Evolutionary conservation across 1,140 invertebrate genomes (phyloP).

Genomic region (Papilio machaon): DNA sequence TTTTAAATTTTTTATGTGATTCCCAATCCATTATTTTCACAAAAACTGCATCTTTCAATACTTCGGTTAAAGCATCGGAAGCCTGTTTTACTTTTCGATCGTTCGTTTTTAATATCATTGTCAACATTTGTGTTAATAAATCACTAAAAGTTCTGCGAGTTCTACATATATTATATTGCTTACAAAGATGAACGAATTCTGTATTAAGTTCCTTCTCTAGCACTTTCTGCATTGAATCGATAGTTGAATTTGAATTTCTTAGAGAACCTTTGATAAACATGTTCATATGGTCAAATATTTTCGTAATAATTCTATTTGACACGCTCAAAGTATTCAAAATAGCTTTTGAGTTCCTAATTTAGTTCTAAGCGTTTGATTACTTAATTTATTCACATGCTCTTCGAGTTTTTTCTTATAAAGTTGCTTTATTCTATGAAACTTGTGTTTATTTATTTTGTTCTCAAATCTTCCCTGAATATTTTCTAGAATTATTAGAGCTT

Average conservation of each 20-base stretch:
- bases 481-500: slow-evolving; percentile 7
- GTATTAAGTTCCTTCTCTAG: slow-evolving; percentile 45
- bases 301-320: slow-evolving; percentile 46
- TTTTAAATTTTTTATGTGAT: slow-evolving; percentile 39
- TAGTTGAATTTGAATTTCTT: slow-evolving; percentile 25
- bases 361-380: slow-evolving; percentile 53
- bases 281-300: slow-evolving; percentile 46
- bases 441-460: slow-evolving; percentile 16
- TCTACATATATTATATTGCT: slow-evolving; percentile 51
- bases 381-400: slow-evolving; percentile 46
- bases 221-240: slow-evolving; percentile 44
- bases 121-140: slow-evolving; percentile 46
- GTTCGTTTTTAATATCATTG: slow-evolving; percentile 42
- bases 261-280: slow-evolving; percentile 38
- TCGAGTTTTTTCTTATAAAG: slow-evolving; percentile 50
- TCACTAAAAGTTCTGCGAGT: slow-evolving; percentile 45
- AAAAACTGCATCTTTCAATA: slow-evolving; percentile 43
- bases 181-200: slow-evolving; percentile 51
- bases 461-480: background rate
- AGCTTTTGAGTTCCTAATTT: slow-evolving; percentile 50
- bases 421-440: slow-evolving; percentile 27
- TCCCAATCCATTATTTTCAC: slow-evolving; percentile 36
- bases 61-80: slow-evolving; percentile 50
- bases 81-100: slow-evolving; percentile 50
- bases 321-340: slow-evolving; percentile 55